These are phyloP conservation scores for Phocoena phocoena DNA, from an alignment of 2,113 vertebrate species.

Conservation along the genomic window DNA sequence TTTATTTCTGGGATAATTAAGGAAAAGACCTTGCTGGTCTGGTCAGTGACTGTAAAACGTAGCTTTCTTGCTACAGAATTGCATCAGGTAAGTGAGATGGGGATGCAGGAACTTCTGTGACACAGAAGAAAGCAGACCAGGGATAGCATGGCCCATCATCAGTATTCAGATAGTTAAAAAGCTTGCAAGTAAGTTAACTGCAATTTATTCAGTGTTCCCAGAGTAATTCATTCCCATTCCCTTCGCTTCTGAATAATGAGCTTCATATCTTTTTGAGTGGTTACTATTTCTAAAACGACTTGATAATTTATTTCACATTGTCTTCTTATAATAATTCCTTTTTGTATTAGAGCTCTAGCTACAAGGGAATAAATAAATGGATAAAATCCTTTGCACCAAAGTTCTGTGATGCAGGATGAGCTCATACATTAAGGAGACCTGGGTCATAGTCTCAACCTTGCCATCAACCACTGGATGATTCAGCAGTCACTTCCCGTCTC, in stretches of 20 bases:
- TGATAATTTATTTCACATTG: constrained; percentile 18
- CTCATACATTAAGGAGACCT: background rate
- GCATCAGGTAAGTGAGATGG: background rate
- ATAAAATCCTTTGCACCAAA: constrained; percentile 43
- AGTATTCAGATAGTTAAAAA: background rate
- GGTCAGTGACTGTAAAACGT: background rate
- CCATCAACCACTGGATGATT: background rate
- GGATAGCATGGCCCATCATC: too few species aligned
- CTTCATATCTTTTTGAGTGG: constrained; percentile 14
- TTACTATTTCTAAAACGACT: background rate
- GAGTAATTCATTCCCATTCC: constrained; percentile 6
- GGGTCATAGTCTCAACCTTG: background rate
- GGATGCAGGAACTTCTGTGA: background rate
- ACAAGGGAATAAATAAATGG: background rate
- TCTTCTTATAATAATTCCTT: constrained; percentile 5
- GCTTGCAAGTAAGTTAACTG: background rate
- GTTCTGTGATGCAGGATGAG: background rate
- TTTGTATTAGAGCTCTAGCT: background rate
- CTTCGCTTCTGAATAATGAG: constrained; percentile 26
- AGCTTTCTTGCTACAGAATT: background rate
- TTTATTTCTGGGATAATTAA: background rate
- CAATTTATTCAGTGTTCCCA: background rate
- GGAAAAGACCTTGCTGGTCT: background rate
- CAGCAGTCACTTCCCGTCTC: background rate
- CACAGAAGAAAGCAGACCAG: background rate